These are phyloP conservation scores for Drosophila erecta DNA, from an alignment of 1,140 invertebrate species.

Conservation along the genomic window DNA sequence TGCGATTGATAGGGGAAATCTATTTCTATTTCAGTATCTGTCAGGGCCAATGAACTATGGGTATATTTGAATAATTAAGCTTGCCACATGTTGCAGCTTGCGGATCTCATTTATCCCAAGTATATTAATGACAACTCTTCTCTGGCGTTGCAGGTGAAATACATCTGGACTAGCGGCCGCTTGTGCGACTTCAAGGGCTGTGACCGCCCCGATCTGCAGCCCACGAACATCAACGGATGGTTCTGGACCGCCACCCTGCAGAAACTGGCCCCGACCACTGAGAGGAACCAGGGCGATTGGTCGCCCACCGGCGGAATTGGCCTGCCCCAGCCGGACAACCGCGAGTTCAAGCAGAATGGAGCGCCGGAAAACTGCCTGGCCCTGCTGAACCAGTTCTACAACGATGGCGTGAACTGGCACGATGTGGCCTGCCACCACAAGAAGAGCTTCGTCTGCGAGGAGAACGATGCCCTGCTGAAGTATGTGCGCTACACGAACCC, in stretches of 20 bases:
- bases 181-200: conserved; percentile 94
- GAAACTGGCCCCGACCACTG: conserved; percentile 91
- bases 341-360: conserved; percentile 91
- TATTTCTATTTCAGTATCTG: conserved; percentile 4
- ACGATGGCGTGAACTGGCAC: conserved; percentile 94
- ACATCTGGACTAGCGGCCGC: conserved; percentile 94
- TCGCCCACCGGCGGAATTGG: conserved; percentile 91
- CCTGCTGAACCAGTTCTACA: conserved; percentile 93
- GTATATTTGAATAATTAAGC: neutral
- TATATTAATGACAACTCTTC: neutral
- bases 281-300: conserved; percentile 92
- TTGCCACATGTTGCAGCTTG: too few species aligned
- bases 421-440: conserved; percentile 94
- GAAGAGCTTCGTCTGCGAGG: conserved; percentile 93
- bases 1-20: conserved; percentile 11
- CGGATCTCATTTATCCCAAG: too few species aligned
- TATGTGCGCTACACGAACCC: conserved; percentile 92
- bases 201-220: conserved; percentile 91
- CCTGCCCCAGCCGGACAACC: conserved; percentile 92
- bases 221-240: conserved; percentile 92
- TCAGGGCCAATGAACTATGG: conserved; percentile 25
- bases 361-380: conserved; percentile 92
- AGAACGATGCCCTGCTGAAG: conserved; percentile 91
- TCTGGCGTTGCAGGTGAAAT: conserved; percentile 85
- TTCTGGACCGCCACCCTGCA: conserved; percentile 94